Conservation (phyloP, 2,113 vertebrate species). For the Erythrocebus patas region DNA sequence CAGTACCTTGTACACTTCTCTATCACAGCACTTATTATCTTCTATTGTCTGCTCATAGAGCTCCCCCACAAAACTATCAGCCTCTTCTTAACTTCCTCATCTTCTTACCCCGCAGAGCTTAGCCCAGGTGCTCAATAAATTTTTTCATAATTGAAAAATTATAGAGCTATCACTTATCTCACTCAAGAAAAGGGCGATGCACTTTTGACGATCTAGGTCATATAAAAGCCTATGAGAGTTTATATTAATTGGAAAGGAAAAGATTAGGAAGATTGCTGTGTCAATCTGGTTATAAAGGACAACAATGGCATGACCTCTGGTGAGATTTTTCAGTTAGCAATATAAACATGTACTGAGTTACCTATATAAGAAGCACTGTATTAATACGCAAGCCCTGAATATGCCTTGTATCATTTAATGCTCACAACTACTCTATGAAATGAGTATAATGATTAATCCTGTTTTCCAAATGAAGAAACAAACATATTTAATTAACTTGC, state of each 20-base stretch:
- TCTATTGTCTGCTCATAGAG: not conserved
- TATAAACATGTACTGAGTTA: not conserved
- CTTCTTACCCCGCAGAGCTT: not conserved
- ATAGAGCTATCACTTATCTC: not conserved
- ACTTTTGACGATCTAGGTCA: not conserved
- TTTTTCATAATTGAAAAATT: not conserved
- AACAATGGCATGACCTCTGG: not conserved
- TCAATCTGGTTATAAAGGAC: not conserved
- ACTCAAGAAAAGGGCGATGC: not conserved
- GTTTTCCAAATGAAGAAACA: conserved; percentile 25
- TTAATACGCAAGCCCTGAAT: not conserved
- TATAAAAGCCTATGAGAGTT: not conserved
- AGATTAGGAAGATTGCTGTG: not conserved
- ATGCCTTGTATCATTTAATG: not conserved
- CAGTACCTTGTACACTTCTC: not conserved
- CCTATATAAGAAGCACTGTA: not conserved
- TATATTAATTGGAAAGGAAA: not conserved
- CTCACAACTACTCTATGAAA: not conserved
- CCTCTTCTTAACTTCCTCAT: not conserved
- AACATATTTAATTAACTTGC: not conserved
- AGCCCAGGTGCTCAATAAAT: not conserved
- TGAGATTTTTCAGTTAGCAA: not conserved
- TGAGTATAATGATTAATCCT: not conserved
- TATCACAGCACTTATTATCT: not conserved
- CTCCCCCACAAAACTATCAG: not conserved